Percentiles rank a stretch among this genome's conserved stretches.
Evolutionary conservation across 64 coral and sea anemone genomes (phyloP).

Genomic region (Pocillopora damicornis): DNA sequence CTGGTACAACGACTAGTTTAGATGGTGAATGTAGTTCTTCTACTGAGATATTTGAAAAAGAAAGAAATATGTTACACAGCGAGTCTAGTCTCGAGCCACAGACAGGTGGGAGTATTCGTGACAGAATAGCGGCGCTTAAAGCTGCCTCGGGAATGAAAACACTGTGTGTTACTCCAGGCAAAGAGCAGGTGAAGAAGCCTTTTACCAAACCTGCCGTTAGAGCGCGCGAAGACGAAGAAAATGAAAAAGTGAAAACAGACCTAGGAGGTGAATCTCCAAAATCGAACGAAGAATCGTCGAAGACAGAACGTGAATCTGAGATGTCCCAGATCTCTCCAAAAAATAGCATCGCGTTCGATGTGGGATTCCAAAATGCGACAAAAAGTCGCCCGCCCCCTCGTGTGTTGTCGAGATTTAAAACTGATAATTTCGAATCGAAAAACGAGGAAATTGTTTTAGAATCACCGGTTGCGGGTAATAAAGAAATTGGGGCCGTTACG

Average conservation of each 20-base stretch:
- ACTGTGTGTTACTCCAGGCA: neutral
- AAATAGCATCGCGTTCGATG: constrained; percentile 10
- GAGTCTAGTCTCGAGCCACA: neutral
- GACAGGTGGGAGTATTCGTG: constrained; percentile 16
- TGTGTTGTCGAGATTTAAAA: constrained; percentile 2
- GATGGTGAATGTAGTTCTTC: neutral
- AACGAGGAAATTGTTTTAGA: neutral
- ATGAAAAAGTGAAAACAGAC: neutral
- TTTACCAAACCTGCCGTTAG: neutral
- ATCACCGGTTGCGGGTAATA: neutral
- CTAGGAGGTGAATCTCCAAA: neutral
- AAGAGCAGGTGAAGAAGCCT: neutral
- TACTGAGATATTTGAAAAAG: neutral
- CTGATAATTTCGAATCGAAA: neutral
- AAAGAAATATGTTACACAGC: neutral
- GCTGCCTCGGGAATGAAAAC: constrained; percentile 13
- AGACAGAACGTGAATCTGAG: neutral
- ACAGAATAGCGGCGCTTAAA: constrained; percentile 17
- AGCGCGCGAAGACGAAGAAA: neutral
- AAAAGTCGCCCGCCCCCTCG: constrained; percentile 2
- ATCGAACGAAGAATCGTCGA: neutral
- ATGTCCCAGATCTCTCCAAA: neutral
- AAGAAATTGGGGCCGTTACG: neutral
- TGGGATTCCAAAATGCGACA: constrained; percentile 1
- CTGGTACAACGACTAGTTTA: neutral